phyloP scores from a whole-genome alignment of 1,140 invertebrate genomes.

The Heliconius melpomene region DNA sequence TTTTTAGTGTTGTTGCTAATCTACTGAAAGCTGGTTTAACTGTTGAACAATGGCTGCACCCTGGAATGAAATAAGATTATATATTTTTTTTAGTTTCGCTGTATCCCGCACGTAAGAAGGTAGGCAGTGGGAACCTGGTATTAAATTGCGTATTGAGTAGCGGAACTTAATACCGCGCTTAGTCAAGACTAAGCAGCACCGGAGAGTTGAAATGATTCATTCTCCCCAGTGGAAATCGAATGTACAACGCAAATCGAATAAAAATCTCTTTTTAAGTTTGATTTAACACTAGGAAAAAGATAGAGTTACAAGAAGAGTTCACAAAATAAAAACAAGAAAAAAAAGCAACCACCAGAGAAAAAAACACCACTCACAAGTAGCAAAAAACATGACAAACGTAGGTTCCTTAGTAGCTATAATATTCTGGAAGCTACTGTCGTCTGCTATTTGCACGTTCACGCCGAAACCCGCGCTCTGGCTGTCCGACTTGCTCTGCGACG shows the following conservation, averaged over 20 bases:
- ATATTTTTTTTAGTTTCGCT: background rate
- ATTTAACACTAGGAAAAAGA: too few relatives aligned
- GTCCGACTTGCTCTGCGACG: conserved; percentile 41
- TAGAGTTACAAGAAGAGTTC: too few relatives aligned
- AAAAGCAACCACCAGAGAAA: background rate
- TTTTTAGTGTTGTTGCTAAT: conserved; percentile 86
- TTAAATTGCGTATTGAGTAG: too few relatives aligned
- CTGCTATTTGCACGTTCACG: conserved; percentile 84
- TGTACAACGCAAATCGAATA: too few relatives aligned
- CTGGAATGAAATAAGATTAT: conserved; percentile 70
- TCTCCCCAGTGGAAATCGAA: too few relatives aligned
- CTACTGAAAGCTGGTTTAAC: conserved; percentile 90
- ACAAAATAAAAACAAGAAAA: too few relatives aligned
- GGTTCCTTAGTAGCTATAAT: conserved; percentile 81
- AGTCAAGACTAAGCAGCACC: too few relatives aligned
- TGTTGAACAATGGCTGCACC: conserved; percentile 94
- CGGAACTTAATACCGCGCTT: too few relatives aligned
- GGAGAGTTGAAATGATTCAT: too few relatives aligned
- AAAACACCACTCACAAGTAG: conserved; percentile 86
- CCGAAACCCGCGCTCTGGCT: conserved; percentile 58
- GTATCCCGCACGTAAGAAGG: background rate
- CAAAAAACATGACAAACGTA: conserved; percentile 94
- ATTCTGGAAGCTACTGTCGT: conserved; percentile 86
- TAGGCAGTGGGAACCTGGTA: background rate
- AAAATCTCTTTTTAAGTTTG: too few relatives aligned